Percentiles rank a stretch among this genome's conserved stretches.
phyloP scores from a whole-genome alignment of 1,140 invertebrate genomes.

The Neodiprion fabricii region DNA sequence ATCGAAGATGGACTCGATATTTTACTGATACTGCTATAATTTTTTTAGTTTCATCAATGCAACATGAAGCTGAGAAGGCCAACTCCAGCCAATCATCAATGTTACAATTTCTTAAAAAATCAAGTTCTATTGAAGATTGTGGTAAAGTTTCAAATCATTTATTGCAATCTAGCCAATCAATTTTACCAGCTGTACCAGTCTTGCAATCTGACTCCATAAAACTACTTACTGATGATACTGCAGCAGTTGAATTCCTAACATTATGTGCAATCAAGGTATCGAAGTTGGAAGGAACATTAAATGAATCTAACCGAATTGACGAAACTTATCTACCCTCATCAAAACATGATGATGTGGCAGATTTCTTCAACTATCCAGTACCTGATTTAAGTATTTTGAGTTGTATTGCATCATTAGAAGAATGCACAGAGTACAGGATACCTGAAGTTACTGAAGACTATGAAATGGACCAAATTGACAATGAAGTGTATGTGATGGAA shows the following conservation, averaged over 20 bases:
- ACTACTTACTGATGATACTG: conserved; percentile 45
- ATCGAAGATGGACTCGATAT: too few species aligned
- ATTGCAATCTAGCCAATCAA: background rate
- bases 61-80: conserved; percentile 30
- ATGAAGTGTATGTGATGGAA: conserved; percentile 1
- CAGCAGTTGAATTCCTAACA: conserved; percentile 52
- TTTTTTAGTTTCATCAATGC: background rate
- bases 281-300: conserved; percentile 25
- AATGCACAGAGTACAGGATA: background rate
- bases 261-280: conserved; percentile 47
- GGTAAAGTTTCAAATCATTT: background rate
- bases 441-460: background rate
- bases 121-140: conserved; percentile 13
- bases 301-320: conserved; percentile 25
- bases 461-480: background rate
- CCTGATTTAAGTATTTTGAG: conserved; percentile 38
- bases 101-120: conserved; percentile 52
- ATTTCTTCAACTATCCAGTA: conserved; percentile 35
- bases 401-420: conserved; percentile 21
- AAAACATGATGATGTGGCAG: conserved; percentile 25
- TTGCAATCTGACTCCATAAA: conserved; percentile 42
- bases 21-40: too few species aligned
- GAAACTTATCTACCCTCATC: conserved; percentile 33
- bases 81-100: conserved; percentile 55
- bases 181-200: background rate